Evolutionary conservation across 1,140 invertebrate species (phyloP), one percentile per base, ranked within the genome.

Genomic region (Macrosteles quadrilineatus): DNA sequence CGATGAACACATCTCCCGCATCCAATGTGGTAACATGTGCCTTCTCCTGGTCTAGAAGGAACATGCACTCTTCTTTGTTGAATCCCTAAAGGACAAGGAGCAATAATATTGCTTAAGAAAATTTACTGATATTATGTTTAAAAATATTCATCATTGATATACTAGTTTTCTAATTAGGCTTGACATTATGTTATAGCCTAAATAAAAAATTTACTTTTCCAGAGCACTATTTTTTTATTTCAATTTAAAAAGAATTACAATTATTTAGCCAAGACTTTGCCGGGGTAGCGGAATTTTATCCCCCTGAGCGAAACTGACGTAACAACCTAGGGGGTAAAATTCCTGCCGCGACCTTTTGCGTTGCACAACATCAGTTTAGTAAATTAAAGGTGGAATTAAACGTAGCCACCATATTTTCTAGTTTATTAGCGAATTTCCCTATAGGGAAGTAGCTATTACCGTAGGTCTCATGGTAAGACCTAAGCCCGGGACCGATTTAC

Each of bases 1-100:
- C 96, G 40, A 94, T 87, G 81, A 96, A 98, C 14, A 97, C 90
- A 83, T 98, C 93, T 23, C 96, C 96, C 40, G 96, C 89, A 83
- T 98, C 96, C 4, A 98, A 78, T 0, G 89, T 88, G 12, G 96
- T 92, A 32, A 98, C 81, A 55, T 98, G 92, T 0, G 91, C 95
- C 74, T 89, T 84, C 75, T 91, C 88, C 30, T 87, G 81, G 79
- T 94, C 91, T 29, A 95, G 80, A 76, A 87, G 80, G 53, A 83
- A 80, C 87, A 95, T 95, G 76, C 93, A 95, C 77, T 93, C 91
- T 77, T 94, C 91, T 76, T 90, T 91, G 71, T 88, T 90, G 73
- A 87, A 88, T 11, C 87, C 90, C 85, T 87, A 45, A 17, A 6
- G 4, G 21, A 30, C 23, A 70, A 12, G n/a, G 14, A 23, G 1